Evolutionary conservation across 30 jellyfish, hydroid and myxozoan genomes (phyloP), one percentile per base, ranked within the genome.

Genomic region (Catostylus mosaicus): DNA sequence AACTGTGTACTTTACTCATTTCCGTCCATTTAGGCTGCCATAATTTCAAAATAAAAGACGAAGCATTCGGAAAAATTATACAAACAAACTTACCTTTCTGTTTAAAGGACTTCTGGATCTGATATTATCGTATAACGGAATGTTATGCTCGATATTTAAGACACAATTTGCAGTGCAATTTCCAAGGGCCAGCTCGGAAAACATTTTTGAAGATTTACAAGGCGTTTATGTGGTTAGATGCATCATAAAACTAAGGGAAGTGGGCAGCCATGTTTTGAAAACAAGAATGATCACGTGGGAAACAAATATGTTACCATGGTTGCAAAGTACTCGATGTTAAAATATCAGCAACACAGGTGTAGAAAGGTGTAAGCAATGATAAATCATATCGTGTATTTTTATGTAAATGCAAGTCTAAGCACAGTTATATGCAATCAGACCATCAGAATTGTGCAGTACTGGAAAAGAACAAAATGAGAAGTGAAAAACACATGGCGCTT

Each of bases 121-220:
- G 52, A 29, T 14, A 37, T 65, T 65, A 3, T 45, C 51, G 54
- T 65, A 65, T 37, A 65, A 50, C 24, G 63, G 24, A 10, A 50
- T 16, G 20, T 50, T 65, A 2, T 29, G 20, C 36, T 69, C 81
- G 18, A 69, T 33, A 1, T 69, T 34, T 1, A 69, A 23, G 23
- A 32, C 65, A 33, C 81, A 64, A 69, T 38, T 37, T 1, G 38
- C 38, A 36, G 30, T 38, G 31, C 36, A 69, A 22, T 37, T 34
- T 36, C 81, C 81, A 30, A 50, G 60, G 26, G 81, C 81, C 50
- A 69, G 81, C 65, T 36, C 65, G 30, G 81, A 69, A 69, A 69
- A 69, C 81, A 69, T 69, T 19, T 24, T 54, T 38, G 24, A 32
- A 30, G 30, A 5, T 24, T 35, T 27, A 50, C 14, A 14, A 50